Percentiles rank a stretch among this genome's conserved stretches.
Conservation (phyloP, 2,888 invertebrate genomes). For the Drosophila barbarae region DNA sequence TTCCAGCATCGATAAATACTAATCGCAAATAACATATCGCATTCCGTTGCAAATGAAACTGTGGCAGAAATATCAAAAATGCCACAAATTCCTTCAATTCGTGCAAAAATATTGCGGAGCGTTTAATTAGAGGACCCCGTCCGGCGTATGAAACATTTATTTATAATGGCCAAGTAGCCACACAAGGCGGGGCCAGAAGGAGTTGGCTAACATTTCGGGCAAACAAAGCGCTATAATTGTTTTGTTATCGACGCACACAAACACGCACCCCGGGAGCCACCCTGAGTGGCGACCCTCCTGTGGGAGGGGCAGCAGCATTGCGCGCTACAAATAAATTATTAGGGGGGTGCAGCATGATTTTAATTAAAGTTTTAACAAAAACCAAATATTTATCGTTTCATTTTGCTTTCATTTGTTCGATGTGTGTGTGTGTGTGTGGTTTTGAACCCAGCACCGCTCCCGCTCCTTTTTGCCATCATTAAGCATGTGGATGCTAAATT, state of each 20-base stretch:
- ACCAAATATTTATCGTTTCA: conserved; percentile 75
- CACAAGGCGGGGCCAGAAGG: conserved; percentile 14
- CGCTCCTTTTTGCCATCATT: conserved; percentile 46
- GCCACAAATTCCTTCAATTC: conserved; percentile 21
- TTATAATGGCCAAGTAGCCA: conserved; percentile 51
- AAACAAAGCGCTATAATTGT: conserved; percentile 66
- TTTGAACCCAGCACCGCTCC: conserved; percentile 27
- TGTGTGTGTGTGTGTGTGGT: conserved; percentile 58
- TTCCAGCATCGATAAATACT: not conserved
- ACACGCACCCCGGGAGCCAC: conserved; percentile 5
- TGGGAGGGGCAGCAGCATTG: conserved; percentile 13
- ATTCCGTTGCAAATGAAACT: conserved; percentile 14
- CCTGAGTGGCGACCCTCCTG: not conserved
- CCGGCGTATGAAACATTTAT: conserved; percentile 53
- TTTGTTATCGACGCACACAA: conserved; percentile 62
- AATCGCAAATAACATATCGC: conserved; percentile 9
- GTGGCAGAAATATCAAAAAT: conserved; percentile 24
- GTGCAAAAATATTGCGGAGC: conserved; percentile 45
- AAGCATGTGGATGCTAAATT: conserved; percentile 50
- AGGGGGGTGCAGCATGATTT: conserved; percentile 62
- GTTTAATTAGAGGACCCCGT: conserved; percentile 62
- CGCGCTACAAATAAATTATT: conserved; percentile 70
- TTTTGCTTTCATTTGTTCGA: conserved; percentile 69
- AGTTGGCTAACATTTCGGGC: conserved; percentile 38
- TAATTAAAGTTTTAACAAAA: conserved; percentile 74